These are phyloP conservation scores for Acanthopagrus latus DNA, from an alignment of 2,797 vertebrate species.

Conservation along the genomic window DNA sequence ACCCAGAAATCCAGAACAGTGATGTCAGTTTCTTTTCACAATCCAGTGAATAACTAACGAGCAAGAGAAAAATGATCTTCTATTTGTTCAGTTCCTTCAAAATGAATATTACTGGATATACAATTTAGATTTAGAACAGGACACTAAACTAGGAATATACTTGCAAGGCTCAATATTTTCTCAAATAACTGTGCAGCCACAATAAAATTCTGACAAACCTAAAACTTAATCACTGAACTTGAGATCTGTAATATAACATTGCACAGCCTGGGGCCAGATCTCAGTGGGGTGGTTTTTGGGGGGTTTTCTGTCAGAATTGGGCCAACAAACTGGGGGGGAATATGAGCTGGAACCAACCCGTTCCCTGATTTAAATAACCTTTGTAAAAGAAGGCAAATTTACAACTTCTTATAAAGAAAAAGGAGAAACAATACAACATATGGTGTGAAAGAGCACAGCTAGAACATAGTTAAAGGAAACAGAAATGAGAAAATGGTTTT, in stretches of 20 bases:
- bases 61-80: neutral
- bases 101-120: neutral
- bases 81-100: neutral
- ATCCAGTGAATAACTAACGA: neutral
- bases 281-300: slow-evolving; percentile 36
- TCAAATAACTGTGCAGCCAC: slow-evolving; percentile 43
- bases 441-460: slow-evolving; percentile 62
- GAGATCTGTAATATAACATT: slow-evolving; percentile 75
- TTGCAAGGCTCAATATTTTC: neutral
- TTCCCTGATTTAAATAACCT: slow-evolving; percentile 84
- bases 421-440: slow-evolving; percentile 70
- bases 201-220: slow-evolving; percentile 2
- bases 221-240: slow-evolving; percentile 28
- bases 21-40: neutral
- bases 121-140: neutral
- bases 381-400: slow-evolving; percentile 83
- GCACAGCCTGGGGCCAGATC: slow-evolving; percentile 69
- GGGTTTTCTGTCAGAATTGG: slow-evolving; percentile 68
- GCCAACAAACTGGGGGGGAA: slow-evolving; percentile 62
- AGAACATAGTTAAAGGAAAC: slow-evolving; percentile 22
- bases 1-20: neutral
- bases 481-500: slow-evolving; percentile 40
- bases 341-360: slow-evolving; percentile 81
- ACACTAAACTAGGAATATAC: neutral
- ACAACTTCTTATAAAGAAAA: slow-evolving; percentile 87